Conservation (phyloP, 2,113 vertebrate genomes). For the Ageneiosus marmoratus region DNA sequence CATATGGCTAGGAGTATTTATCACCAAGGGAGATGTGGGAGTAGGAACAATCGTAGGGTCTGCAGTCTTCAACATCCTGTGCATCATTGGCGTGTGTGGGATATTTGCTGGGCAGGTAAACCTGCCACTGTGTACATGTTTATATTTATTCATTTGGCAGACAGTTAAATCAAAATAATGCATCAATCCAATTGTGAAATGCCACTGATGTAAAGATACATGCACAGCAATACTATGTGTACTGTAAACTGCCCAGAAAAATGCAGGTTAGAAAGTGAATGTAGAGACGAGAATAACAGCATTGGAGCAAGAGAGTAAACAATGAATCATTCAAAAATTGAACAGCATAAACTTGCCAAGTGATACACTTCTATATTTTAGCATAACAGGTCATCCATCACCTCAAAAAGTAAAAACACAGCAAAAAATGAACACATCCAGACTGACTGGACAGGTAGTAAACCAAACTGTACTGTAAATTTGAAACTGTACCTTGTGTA, state of each 20-base stretch:
- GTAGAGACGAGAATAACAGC: neutral
- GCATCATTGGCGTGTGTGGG: slow-evolving; percentile 95
- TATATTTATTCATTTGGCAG: neutral
- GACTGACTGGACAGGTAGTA: neutral
- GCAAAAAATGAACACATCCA: neutral
- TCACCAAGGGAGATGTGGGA: slow-evolving; percentile 96
- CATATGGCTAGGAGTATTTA: slow-evolving; percentile 87
- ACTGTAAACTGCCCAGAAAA: neutral
- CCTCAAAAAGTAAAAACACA: neutral
- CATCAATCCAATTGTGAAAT: neutral
- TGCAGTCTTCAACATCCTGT: slow-evolving; percentile 96
- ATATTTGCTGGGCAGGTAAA: slow-evolving; percentile 91
- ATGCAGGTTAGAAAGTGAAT: no score
- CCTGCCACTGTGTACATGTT: neutral
- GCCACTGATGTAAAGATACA: neutral
- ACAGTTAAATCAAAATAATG: neutral
- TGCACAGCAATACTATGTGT: neutral
- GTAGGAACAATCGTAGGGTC: slow-evolving; percentile 98
- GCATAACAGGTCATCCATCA: neutral
- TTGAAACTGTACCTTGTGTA: neutral
- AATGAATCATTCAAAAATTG: neutral
- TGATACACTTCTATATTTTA: neutral
- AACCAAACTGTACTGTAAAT: neutral
- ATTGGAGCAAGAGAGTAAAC: neutral
- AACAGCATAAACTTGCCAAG: neutral